These are phyloP conservation scores for Kobus ellipsiprymnus DNA, from an alignment of 2,113 vertebrate genomes.

Conservation along the genomic window DNA sequence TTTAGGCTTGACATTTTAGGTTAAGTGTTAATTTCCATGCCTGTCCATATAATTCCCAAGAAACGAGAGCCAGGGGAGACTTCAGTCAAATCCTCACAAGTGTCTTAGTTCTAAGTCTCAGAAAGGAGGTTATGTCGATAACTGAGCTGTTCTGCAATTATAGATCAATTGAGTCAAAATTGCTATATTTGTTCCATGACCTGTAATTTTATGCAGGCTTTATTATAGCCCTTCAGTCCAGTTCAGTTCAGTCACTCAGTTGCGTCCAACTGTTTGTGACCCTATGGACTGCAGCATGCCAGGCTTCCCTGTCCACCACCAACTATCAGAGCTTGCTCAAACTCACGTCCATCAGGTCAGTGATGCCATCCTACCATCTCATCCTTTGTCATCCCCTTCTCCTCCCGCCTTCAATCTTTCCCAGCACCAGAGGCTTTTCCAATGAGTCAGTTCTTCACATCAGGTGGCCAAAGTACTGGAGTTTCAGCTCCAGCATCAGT, in stretches of 20 bases:
- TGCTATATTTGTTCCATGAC: neutral
- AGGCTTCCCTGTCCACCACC: neutral
- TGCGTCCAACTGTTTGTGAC: neutral
- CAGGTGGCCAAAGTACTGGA: neutral
- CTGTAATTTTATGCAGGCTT: neutral
- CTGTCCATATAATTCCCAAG: neutral
- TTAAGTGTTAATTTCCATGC: neutral
- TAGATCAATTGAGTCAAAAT: neutral
- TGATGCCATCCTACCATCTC: neutral
- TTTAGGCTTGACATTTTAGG: neutral
- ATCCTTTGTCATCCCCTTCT: neutral
- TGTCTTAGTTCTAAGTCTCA: neutral
- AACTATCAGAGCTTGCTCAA: neutral
- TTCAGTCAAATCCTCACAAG: neutral
- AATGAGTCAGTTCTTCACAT: neutral
- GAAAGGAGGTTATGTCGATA: neutral
- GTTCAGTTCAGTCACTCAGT: neutral
- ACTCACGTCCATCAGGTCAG: neutral
- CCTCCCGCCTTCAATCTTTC: neutral
- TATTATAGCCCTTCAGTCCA: neutral
- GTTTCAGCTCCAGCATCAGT: neutral
- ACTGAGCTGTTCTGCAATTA: neutral
- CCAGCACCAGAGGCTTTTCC: neutral
- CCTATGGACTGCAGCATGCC: neutral
- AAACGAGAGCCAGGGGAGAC: neutral